Base-by-base conservation (phyloP, 2,113 vertebrate genomes). In the Telmatochromis bifrenatus region DNA sequence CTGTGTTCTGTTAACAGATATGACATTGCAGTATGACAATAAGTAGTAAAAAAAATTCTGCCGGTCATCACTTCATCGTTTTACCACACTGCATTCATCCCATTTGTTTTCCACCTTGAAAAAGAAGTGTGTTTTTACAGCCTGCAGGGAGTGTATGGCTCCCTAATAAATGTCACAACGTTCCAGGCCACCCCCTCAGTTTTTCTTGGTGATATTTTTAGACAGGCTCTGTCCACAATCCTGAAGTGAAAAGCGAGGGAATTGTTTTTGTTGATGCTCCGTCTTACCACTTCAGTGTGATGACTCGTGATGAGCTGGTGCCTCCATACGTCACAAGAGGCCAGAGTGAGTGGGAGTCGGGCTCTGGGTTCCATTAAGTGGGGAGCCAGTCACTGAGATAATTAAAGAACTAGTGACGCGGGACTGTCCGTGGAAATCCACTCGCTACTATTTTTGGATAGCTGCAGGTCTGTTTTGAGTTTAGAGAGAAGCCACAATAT, bases 151-250 rank as follows among this genome's bases (percentile, higher is more conserved):
- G 92, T 85, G 90, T 90, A 93, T 89, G 83, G 93, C 93, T 93
- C 83, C 23, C 84, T 92, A 92, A 94, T 96, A 96, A 96, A 96
- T 90, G 87, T 92, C 87, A 49, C 89, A 86, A 87, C 85, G 73
- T 91, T 92, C 79, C 87, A 42, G 58, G 77, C 91, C 79, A 88
- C 93, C 93, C 91, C 87, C 88, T 93, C 93, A 84, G 37, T 82
- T 94, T 89, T 87, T 88, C 89, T 90, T 14, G n/a, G 83, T 21
- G 90, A 90, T 96, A 96, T 96, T 96, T 96, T 96, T 96, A 93
- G 92, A 91, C 42, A 77, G 37, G 31, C 55, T 86, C 21, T 26
- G 83, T 87, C 92, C 85, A 81, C 92, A 95, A 90, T 86, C 90
- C 45, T 73, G 80, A 90, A 93, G 91, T 91, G 91, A 94, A 94